Evolutionary conservation across 2,888 invertebrate species (phyloP), one percentile per base, ranked within the genome.

Genomic region (Apotomis betuletana): DNA sequence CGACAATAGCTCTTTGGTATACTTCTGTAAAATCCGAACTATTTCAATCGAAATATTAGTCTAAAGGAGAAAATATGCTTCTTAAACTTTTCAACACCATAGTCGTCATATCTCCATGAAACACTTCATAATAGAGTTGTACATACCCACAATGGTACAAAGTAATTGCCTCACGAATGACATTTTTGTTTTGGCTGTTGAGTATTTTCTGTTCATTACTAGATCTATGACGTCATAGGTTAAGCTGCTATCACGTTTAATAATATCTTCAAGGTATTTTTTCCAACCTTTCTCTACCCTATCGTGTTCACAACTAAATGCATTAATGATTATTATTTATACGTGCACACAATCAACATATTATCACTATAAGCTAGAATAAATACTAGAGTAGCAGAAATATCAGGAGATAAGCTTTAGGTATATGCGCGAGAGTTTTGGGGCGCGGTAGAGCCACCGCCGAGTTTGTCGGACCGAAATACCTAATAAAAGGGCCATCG

Each of bases 81-180:
- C 27, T 27, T 27, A 27, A 27, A 2, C 27, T 27, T 27, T 27
- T 27, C 27, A 27, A 27, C 27, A 2, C 2, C 27, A 27, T 15
- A 15, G 1, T 27, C 27, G 27, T 27, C 27, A 27, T 27, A 27
- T 27, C 2, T 27, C 27, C 1, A 27, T 27, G 27, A 27, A 27
- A 27, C 27, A 27, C 2, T 27, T 41, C 41, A 6, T 41, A 55
- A 57, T 36, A 55, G 5, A 41, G n/a, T 5, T 8, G 41, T 60
- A 60, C 46, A 46, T 46, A 60, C 60, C 60, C 46, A 60, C 27
- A 5, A 60, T 10, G 12, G 60, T 60, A 46, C 60, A 60, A 46
- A 60, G 60, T 5, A 60, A 10, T 46, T 60, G 60, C 46, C 60
- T 46, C 10, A 60, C 15, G 15, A 60, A 60, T 27, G 60, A 60